Base-by-base conservation (phyloP, 2,797 vertebrate genomes). In the Petrocephalus schoutedeni region DNA sequence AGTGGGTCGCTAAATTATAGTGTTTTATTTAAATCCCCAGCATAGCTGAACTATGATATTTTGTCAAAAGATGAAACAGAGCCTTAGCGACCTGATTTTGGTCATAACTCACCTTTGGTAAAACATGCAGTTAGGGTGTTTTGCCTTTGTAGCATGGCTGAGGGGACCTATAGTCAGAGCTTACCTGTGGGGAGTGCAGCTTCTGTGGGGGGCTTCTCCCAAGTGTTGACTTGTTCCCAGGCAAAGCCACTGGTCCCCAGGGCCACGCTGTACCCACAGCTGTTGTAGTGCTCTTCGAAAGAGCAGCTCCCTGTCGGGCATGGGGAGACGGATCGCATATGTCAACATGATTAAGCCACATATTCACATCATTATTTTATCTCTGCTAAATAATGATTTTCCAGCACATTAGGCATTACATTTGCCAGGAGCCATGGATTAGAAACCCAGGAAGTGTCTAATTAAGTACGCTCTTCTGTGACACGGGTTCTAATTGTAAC, bases 161-260 rank as follows among this genome's bases (percentile, higher is more conserved):
- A 21, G 5, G 86, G 64, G 12, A 28, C 3, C 61, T 8, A 49
- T 16, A 14, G 12, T 21, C 3, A 23, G 83, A 56, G 87, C 91
- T 53, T 95, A 99, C 98, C 98, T 88, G 98, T 98, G 32, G 97
- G 98, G 88, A 98, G 95, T 1, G 96, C 96, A 0, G 97, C 96
- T 87, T 99, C 97, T 94, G 97, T 95, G 51, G 96, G 97, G 67
- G 98, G 97, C 83, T 96, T 99, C 87, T 99, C 98, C 98, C 98
- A 99, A n/a, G 98, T 98, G 93, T 98, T 98, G 91, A 98, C 96
- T 93, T 99, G 98, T 92, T 99, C 98, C 98, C 98, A 99, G 84
- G 97, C 97, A 94, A 99, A 98, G 91, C 98, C 98, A 93, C 96
- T 98, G 94, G 98, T 98, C 91, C 98, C 98, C 86, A 99, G 95